These are phyloP conservation scores for Eulemur mongoz DNA, from an alignment of 2,797 vertebrate genomes.

Conservation along the genomic window DNA sequence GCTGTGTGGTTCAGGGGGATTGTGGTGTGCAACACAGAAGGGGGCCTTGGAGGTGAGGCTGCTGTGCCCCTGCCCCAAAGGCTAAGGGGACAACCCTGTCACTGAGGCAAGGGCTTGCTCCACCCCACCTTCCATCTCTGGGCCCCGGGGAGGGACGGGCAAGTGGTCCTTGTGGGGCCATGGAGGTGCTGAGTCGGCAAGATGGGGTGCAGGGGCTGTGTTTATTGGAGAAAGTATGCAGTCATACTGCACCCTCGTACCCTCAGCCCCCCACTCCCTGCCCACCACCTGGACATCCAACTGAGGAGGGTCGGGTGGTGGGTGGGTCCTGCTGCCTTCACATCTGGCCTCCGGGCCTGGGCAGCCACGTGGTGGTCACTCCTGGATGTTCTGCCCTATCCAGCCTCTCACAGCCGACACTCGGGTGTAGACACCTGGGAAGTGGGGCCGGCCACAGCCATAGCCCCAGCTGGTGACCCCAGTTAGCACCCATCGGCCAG, in stretches of 20 bases:
- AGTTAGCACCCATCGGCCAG: conserved; percentile 95
- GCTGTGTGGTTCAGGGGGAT: too few species aligned
- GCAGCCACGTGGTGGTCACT: conserved; percentile 43
- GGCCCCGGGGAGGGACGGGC: background rate
- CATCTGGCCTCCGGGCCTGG: accelerated
- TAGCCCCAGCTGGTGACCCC: conserved; percentile 98
- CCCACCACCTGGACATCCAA: background rate
- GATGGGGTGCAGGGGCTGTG: background rate
- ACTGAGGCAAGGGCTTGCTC: background rate
- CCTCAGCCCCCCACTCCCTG: background rate
- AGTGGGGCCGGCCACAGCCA: conserved; percentile 92
- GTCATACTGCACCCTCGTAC: conserved; percentile 47
- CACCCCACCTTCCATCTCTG: background rate
- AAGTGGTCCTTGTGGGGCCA: background rate
- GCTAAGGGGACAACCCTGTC: too few species aligned
- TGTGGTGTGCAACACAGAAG: background rate
- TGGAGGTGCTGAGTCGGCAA: background rate
- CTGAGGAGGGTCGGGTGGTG: background rate
- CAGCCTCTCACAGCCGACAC: conserved; percentile 92
- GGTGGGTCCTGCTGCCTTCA: background rate
- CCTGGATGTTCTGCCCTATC: conserved; percentile 90
- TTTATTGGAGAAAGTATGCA: conserved; percentile 76
- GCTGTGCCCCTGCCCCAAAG: background rate
- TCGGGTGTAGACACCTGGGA: conserved; percentile 94
- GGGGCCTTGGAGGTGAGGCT: background rate